phyloP scores from a whole-genome alignment of 2,888 invertebrate genomes.

The Leucozona laternaria region DNA sequence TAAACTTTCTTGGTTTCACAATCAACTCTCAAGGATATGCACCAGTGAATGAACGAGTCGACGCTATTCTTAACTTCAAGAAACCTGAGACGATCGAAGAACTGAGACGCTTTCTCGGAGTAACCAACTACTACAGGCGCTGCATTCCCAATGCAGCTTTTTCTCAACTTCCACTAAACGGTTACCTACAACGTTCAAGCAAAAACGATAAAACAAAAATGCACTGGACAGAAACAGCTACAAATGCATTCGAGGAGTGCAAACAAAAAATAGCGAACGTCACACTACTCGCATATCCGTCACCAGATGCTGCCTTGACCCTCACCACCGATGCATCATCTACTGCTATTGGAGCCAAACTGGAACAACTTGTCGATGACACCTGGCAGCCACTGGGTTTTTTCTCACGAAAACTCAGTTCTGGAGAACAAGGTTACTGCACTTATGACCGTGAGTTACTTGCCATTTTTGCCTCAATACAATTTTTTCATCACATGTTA shows the following conservation, averaged over 20 bases:
- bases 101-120: constrained; percentile 17
- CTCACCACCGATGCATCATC: constrained; percentile 36
- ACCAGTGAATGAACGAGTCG: neutral
- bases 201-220: constrained; percentile 19
- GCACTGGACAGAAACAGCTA: neutral
- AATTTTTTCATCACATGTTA: no score
- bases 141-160: constrained; percentile 11
- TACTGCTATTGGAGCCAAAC: constrained; percentile 2
- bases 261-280: neutral
- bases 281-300: constrained; percentile 12
- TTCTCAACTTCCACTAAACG: constrained; percentile 7
- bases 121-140: constrained; percentile 8
- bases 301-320: constrained; percentile 11
- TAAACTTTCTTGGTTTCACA: no score
- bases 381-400: no score
- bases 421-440: no score
- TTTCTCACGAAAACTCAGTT: no score
- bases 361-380: neutral
- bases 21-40: neutral
- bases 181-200: neutral
- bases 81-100: constrained; percentile 20
- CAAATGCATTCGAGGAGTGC: neutral
- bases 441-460: no score
- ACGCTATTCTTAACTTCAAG: neutral
- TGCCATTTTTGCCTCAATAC: no score